Percentiles rank a stretch among this genome's conserved stretches.
Conservation (phyloP, 2,888 invertebrate genomes). For the Elegia similella region DNA sequence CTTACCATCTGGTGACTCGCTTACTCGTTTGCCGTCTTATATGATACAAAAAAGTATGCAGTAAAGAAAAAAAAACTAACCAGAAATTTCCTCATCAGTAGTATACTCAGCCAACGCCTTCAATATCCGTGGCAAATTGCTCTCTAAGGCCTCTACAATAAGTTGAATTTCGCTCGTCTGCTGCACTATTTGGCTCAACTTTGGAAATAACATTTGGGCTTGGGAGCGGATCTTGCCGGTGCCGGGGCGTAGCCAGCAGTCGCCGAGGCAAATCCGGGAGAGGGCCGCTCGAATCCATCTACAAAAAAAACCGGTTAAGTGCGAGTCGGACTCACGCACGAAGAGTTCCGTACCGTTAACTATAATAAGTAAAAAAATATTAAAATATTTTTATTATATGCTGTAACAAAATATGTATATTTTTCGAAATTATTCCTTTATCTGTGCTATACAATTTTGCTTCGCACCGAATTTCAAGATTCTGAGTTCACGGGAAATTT, state of each 20-base stretch:
- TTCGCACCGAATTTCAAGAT: too few relatives aligned
- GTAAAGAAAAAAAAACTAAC: constrained; percentile 44
- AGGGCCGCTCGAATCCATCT: constrained; percentile 77
- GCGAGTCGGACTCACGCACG: too few relatives aligned
- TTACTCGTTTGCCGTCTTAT: too few relatives aligned
- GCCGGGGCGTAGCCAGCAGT: constrained; percentile 72
- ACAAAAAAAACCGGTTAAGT: constrained; percentile 12
- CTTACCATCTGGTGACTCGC: too few relatives aligned
- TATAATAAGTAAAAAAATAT: too few relatives aligned
- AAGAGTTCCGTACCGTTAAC: too few relatives aligned
- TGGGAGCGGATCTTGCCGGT: constrained; percentile 71
- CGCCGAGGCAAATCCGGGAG: constrained; percentile 68
- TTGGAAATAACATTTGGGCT: constrained; percentile 70
- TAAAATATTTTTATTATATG: too few relatives aligned
- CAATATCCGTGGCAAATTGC: constrained; percentile 65
- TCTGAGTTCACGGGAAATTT: too few relatives aligned
- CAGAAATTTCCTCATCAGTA: constrained; percentile 73
- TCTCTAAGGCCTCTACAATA: constrained; percentile 67
- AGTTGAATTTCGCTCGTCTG: constrained; percentile 59
- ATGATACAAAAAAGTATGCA: too few relatives aligned
- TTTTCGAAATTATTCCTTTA: too few relatives aligned
- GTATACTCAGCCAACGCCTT: constrained; percentile 69
- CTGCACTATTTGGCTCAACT: constrained; percentile 63
- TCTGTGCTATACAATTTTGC: too few relatives aligned
- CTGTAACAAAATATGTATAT: too few relatives aligned